These are phyloP conservation scores for Sylvilagus floridanus DNA, from an alignment of 2,797 vertebrate species.

Conservation along the genomic window DNA sequence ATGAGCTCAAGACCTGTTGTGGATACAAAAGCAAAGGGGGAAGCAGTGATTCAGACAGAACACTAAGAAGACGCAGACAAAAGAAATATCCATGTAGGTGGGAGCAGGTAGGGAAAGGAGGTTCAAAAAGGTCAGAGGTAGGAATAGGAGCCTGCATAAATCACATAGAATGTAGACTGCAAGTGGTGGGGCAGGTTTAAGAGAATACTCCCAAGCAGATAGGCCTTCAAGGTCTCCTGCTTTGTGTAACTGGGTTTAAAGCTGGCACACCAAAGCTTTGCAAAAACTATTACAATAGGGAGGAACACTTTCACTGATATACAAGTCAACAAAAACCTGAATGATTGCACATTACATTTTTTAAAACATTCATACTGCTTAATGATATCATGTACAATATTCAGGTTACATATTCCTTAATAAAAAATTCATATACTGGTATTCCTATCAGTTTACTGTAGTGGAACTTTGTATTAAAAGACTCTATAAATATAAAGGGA, in stretches of 20 bases:
- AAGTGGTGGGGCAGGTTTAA: neutral
- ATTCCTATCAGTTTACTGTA: neutral
- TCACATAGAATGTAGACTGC: neutral
- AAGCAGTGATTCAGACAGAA: neutral
- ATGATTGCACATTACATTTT: neutral
- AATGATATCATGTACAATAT: neutral
- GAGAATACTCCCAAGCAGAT: neutral
- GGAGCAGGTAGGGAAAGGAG: too few relatives aligned
- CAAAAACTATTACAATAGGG: neutral
- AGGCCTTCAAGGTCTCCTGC: neutral
- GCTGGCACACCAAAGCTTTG: neutral
- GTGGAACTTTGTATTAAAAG: constrained; percentile 2
- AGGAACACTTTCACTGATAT: neutral
- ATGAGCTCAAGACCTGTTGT: neutral
- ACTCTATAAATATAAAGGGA: neutral
- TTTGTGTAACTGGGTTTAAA: neutral
- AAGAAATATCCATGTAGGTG: neutral
- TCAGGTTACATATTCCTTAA: constrained; percentile 1
- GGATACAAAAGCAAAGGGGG: neutral
- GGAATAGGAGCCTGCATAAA: neutral
- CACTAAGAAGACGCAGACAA: neutral
- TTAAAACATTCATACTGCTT: neutral
- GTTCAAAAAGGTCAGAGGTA: neutral
- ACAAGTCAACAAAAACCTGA: neutral
- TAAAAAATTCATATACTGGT: neutral